These are phyloP conservation scores for Oopsacas minuta DNA, from an alignment of 37 sponge, comb jelly and placozoan genomes.

Conservation along the genomic window DNA sequence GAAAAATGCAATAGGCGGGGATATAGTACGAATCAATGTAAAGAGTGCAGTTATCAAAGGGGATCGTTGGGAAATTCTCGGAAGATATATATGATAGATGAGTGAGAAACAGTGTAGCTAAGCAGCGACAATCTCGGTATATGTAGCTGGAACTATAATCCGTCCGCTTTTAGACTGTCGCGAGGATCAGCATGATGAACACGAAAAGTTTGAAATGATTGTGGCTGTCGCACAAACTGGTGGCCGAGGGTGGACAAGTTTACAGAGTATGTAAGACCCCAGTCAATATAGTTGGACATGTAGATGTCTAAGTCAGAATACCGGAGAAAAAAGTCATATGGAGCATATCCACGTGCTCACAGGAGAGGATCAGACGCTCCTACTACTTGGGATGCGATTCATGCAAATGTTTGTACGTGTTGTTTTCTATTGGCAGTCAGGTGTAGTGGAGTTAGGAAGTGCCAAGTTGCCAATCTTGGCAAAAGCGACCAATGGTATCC, in stretches of 20 bases:
- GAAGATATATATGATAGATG: neutral
- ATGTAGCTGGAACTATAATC: neutral
- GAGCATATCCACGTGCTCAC: neutral
- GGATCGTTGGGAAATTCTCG: neutral
- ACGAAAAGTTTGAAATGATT: neutral
- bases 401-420: neutral
- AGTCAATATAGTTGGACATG: neutral
- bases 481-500: neutral
- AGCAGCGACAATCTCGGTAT: neutral
- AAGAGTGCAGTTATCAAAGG: neutral
- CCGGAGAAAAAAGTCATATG: neutral
- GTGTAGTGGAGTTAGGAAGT: neutral
- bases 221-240: neutral
- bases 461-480: neutral
- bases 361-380: slow-evolving; percentile 1
- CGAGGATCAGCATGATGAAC: neutral
- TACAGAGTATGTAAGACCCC: neutral
- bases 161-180: neutral
- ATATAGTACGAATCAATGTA: neutral
- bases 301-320: neutral
- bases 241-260: neutral
- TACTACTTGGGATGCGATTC: neutral
- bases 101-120: neutral
- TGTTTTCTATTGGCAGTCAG: neutral
- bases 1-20: neutral